Conservation (phyloP, 64 coral and sea anemone species). For the Exaiptasia diaphana region DNA sequence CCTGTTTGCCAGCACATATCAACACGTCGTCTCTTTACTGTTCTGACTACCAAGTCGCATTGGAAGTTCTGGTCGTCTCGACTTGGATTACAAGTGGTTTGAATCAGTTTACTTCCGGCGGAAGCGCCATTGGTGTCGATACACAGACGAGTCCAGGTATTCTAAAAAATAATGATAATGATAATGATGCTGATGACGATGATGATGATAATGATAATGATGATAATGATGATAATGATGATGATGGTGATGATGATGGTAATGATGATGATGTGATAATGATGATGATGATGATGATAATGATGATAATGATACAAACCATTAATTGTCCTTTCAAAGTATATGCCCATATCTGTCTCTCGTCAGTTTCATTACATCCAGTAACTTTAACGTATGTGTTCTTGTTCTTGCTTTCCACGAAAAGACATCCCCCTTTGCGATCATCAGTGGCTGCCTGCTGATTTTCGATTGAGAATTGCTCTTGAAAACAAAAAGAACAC, state of each 20-base stretch:
- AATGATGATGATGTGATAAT: too few relatives aligned
- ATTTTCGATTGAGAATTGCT: conserved; percentile 91
- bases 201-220: too few relatives aligned
- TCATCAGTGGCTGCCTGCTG: conserved; percentile 78
- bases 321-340: conserved; percentile 86
- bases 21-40: conserved; percentile 81
- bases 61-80: conserved; percentile 84
- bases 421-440: conserved; percentile 84
- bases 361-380: conserved; percentile 81
- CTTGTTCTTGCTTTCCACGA: conserved; percentile 73
- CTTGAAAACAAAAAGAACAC: conserved; percentile 19
- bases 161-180: conserved; percentile 46
- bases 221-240: too few relatives aligned
- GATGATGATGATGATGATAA: too few relatives aligned
- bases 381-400: conserved; percentile 67
- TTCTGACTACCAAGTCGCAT: conserved; percentile 85
- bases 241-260: too few relatives aligned
- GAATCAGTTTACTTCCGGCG: conserved; percentile 47
- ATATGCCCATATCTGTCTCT: conserved; percentile 74
- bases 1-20: conserved; percentile 80
- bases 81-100: conserved; percentile 75
- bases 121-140: conserved; percentile 80
- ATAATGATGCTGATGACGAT: too few relatives aligned
- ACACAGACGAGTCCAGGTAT: conserved; percentile 67
- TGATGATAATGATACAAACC: conserved; percentile 43